Conservation (phyloP, 2,888 invertebrate genomes). For the Drosophila niveifrons region DNA sequence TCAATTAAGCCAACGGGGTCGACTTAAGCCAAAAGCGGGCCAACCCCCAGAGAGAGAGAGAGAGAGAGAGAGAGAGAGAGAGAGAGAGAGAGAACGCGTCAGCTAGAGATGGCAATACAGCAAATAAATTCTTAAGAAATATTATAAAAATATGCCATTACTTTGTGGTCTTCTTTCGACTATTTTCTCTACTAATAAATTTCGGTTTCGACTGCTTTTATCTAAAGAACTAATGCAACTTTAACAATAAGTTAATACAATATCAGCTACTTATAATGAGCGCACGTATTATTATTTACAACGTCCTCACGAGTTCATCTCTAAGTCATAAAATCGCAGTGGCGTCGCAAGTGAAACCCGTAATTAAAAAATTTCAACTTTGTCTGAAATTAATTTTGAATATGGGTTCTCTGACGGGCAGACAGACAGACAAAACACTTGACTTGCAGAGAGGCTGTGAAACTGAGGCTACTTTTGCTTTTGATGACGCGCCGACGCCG, state of each 20-base stretch:
- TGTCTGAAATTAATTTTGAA: slow-evolving; percentile 79
- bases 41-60: slow-evolving; percentile 39
- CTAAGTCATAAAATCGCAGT: slow-evolving; percentile 31
- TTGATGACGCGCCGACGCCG: slow-evolving; percentile 72
- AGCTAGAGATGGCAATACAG: slow-evolving; percentile 32
- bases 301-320: slow-evolving; percentile 38
- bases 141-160: too few species aligned
- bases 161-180: too few species aligned
- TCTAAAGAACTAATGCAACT: not conserved
- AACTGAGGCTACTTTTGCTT: slow-evolving; percentile 58
- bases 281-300: slow-evolving; percentile 26
- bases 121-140: too few species aligned
- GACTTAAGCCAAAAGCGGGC: slow-evolving; percentile 49
- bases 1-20: slow-evolving; percentile 69
- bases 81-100: not conserved
- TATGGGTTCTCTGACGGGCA: slow-evolving; percentile 37
- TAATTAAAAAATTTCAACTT: slow-evolving; percentile 78
- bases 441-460: slow-evolving; percentile 53
- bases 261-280: too few species aligned
- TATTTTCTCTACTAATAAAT: too few species aligned
- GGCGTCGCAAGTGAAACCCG: slow-evolving; percentile 63
- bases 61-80: slow-evolving; percentile 5
- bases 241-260: not conserved
- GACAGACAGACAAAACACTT: slow-evolving; percentile 64
- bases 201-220: too few species aligned